phyloP scores from a whole-genome alignment of 2,797 vertebrate species.

The Glyptemys insculpta region DNA sequence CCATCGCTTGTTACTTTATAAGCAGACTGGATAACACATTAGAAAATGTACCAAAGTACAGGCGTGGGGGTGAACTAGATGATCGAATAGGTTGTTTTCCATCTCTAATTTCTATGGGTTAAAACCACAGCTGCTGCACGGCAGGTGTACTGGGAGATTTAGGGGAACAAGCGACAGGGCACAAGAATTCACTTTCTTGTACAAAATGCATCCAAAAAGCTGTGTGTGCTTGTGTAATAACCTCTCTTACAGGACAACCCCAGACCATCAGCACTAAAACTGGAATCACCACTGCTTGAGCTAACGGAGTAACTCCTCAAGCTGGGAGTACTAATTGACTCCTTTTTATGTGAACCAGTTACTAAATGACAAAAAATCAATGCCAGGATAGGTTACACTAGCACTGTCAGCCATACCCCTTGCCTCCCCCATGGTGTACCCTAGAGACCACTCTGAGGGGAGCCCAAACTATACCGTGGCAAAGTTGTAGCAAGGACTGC shows the following conservation, averaged over 20 bases:
- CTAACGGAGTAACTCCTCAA: neutral
- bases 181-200: neutral
- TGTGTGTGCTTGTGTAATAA: neutral
- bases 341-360: neutral
- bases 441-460: neutral
- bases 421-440: neutral
- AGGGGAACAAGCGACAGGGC: neutral
- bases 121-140: neutral
- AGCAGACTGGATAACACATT: neutral
- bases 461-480: neutral
- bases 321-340: neutral
- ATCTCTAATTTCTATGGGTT: neutral
- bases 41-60: rapidly evolving
- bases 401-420: neutral
- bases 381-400: neutral
- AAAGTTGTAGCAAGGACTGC: neutral
- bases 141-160: neutral
- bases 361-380: neutral
- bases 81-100: neutral
- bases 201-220: neutral
- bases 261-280: neutral
- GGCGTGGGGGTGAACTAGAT: neutral
- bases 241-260: neutral
- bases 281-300: neutral
- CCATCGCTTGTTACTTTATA: neutral